These are phyloP conservation scores for Phycodurus eques DNA, from an alignment of 2,113 vertebrate genomes.

Conservation along the genomic window DNA sequence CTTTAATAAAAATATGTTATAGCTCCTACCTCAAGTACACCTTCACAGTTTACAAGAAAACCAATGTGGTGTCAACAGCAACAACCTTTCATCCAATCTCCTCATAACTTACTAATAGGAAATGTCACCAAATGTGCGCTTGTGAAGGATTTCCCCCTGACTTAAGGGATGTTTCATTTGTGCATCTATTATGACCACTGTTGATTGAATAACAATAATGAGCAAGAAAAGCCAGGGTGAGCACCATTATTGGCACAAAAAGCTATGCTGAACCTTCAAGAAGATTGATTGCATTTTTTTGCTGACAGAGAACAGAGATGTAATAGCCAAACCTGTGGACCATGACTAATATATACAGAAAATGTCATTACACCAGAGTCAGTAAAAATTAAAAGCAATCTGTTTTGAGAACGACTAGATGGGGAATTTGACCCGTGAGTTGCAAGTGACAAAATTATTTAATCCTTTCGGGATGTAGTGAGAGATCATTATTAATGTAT, in stretches of 20 bases:
- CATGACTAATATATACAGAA: constrained; percentile 52
- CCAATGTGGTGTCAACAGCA: not conserved
- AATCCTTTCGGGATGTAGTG: not conserved
- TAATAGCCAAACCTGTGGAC: constrained; percentile 50
- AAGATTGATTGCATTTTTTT: constrained; percentile 52
- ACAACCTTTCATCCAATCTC: not conserved
- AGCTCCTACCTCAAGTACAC: not conserved
- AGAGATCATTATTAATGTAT: not conserved
- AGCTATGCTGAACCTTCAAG: constrained; percentile 56
- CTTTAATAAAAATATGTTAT: not conserved
- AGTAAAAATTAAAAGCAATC: constrained; percentile 55
- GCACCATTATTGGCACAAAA: constrained; percentile 43
- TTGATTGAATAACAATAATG: constrained; percentile 51
- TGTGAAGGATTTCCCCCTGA: constrained; percentile 10
- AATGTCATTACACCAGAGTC: constrained; percentile 48
- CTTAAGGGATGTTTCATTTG: constrained; percentile 42
- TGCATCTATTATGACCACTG: constrained; percentile 23
- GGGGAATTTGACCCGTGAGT: constrained; percentile 35
- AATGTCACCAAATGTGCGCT: not conserved
- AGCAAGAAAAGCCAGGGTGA: constrained; percentile 40
- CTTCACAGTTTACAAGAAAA: not conserved
- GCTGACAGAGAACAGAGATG: constrained; percentile 50
- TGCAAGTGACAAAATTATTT: constrained; percentile 12
- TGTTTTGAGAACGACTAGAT: constrained; percentile 36
- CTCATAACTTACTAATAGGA: not conserved